phyloP scores from a whole-genome alignment of 2,888 invertebrate species.

The Matsumyia berberina region DNA sequence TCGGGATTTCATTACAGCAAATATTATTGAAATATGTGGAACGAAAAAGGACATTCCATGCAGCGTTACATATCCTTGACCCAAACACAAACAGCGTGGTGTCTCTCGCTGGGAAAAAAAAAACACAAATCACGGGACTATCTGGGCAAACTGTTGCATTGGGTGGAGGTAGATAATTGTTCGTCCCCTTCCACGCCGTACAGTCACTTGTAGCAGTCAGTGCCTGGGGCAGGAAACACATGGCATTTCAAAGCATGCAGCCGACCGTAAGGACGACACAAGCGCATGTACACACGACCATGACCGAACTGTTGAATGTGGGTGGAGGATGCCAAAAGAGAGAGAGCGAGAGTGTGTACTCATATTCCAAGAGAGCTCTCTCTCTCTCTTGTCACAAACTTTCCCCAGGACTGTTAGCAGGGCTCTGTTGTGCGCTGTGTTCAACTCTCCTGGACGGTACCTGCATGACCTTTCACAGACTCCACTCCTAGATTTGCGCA shows the following conservation, averaged over 20 bases:
- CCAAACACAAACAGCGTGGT: not conserved
- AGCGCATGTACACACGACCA: constrained; percentile 44
- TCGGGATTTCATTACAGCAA: constrained; percentile 9
- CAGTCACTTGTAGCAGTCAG: constrained; percentile 29
- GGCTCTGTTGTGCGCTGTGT: not conserved
- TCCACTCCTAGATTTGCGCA: too few relatives aligned
- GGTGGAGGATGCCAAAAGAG: not conserved
- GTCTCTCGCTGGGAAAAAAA: not conserved
- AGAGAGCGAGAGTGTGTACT: not conserved
- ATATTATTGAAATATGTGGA: not conserved
- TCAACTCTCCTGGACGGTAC: constrained; percentile 23
- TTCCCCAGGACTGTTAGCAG: constrained; percentile 9
- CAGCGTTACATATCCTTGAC: constrained; percentile 16
- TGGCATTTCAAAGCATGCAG: constrained; percentile 43
- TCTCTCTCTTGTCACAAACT: not conserved
- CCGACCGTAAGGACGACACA: constrained; percentile 5
- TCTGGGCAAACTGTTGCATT: constrained; percentile 66
- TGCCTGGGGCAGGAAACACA: constrained; percentile 60
- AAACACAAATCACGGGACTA: constrained; percentile 46
- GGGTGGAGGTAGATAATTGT: constrained; percentile 32
- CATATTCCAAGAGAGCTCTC: constrained; percentile 18
- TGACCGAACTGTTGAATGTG: constrained; percentile 66
- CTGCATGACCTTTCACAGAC: constrained; percentile 19
- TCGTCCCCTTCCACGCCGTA: constrained; percentile 24
- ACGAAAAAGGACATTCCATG: not conserved